phyloP scores from a whole-genome alignment of 2,888 invertebrate species.

The Liposcelis brunnea region DNA sequence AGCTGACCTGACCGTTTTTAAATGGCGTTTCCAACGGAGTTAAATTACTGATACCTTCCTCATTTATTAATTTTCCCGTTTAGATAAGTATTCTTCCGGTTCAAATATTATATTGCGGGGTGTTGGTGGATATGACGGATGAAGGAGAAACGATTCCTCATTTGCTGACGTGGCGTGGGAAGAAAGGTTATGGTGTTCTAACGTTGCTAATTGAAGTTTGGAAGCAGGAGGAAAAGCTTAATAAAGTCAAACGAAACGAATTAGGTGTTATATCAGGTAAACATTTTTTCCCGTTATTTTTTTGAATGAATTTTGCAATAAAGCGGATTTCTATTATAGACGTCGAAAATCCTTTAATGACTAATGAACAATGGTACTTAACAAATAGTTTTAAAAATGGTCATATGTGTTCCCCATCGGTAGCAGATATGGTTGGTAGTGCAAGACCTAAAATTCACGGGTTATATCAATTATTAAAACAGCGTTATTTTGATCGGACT shows the following conservation, averaged over 20 bases:
- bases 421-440: conserved; percentile 27
- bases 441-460: conserved; percentile 30
- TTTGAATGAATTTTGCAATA: too few species aligned
- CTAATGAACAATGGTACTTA: conserved; percentile 24
- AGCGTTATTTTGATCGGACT: conserved; percentile 22
- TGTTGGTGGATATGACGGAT: conserved; percentile 27
- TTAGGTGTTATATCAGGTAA: conserved; percentile 25
- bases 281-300: too few species aligned
- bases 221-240: conserved; percentile 26
- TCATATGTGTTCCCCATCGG: conserved; percentile 22
- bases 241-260: conserved; percentile 22
- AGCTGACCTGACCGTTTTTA: too few species aligned
- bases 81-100: conserved; percentile 22
- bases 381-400: conserved; percentile 20
- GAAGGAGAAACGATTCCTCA: conserved; percentile 24
- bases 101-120: conserved; percentile 26
- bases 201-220: conserved; percentile 27
- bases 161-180: conserved; percentile 29
- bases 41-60: too few species aligned
- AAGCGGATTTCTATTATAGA: conserved; percentile 18
- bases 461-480: conserved; percentile 25
- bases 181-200: conserved; percentile 22
- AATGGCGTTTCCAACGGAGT: too few species aligned
- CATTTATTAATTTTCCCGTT: not conserved
- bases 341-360: conserved; percentile 26